Conservation (phyloP, 2,113 vertebrate genomes). For the Istiophorus platypterus region DNA sequence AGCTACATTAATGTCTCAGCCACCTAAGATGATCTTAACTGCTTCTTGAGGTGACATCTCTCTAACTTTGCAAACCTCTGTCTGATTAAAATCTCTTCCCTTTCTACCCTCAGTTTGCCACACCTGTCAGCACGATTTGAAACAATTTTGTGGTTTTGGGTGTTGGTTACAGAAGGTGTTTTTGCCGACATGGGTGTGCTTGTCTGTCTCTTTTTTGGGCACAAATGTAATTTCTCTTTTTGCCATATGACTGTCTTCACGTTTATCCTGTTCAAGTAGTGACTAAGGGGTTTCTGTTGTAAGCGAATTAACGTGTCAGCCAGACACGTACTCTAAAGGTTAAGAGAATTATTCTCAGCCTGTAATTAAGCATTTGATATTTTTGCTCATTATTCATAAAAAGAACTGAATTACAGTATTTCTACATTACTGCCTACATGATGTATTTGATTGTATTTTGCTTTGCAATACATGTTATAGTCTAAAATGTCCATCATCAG, state of each 20-base stretch:
- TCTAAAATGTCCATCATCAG: not conserved
- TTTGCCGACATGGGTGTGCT: slow-evolving; percentile 66
- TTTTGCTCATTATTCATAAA: not conserved
- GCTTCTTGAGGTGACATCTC: not conserved
- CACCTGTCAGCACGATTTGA: slow-evolving; percentile 47
- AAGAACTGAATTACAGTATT: not conserved
- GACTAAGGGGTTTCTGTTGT: slow-evolving; percentile 69
- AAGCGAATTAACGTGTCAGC: not conserved
- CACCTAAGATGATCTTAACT: not conserved
- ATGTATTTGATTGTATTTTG: not conserved
- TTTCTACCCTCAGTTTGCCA: slow-evolving; percentile 25
- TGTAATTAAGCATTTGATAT: not conserved
- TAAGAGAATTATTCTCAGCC: not conserved
- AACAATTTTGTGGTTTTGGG: slow-evolving; percentile 68
- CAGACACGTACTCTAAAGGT: not conserved
- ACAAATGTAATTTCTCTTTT: slow-evolving; percentile 73
- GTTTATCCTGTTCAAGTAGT: slow-evolving; percentile 48
- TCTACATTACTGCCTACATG: not conserved
- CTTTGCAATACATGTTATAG: not conserved
- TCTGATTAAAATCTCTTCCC: not conserved
- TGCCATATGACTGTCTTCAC: slow-evolving; percentile 73
- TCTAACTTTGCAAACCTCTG: not conserved
- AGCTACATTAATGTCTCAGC: not conserved
- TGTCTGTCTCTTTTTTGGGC: slow-evolving; percentile 57
- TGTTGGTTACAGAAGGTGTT: slow-evolving; percentile 59